Conservation (phyloP, 1,140 invertebrate species). For the Hylaeus anthracinus region DNA sequence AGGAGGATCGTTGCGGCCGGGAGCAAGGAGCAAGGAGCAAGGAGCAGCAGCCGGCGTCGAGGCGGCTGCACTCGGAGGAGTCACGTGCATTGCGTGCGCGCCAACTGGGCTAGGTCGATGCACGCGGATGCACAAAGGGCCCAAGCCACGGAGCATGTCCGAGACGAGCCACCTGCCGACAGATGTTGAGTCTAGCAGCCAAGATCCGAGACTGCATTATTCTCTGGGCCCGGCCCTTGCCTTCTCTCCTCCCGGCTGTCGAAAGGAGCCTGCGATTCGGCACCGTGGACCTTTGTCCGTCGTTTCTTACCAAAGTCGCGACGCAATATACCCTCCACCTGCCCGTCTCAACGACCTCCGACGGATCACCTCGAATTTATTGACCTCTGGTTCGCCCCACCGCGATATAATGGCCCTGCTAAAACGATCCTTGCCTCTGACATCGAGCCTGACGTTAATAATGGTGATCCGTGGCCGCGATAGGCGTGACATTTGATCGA, state of each 20-base stretch:
- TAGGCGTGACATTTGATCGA: background rate
- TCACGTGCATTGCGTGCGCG: slow-evolving; percentile 63
- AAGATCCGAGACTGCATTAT: slow-evolving; percentile 54
- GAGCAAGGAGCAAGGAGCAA: slow-evolving; percentile 21
- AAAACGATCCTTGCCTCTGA: background rate
- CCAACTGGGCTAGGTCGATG: slow-evolving; percentile 60
- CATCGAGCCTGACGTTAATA: background rate
- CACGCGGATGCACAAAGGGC: slow-evolving; percentile 66
- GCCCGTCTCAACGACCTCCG: slow-evolving; percentile 56
- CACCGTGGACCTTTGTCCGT: slow-evolving; percentile 54
- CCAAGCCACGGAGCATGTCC: slow-evolving; percentile 63
- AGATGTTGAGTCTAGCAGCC: slow-evolving; percentile 71
- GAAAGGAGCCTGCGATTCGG: slow-evolving; percentile 41
- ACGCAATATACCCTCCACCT: slow-evolving; percentile 57
- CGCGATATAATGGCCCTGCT: background rate
- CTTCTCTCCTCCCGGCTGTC: slow-evolving; percentile 10
- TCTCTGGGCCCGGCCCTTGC: slow-evolving; percentile 24
- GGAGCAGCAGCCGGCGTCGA: slow-evolving; percentile 48
- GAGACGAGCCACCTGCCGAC: slow-evolving; percentile 74
- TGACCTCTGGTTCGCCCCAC: background rate
- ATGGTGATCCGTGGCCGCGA: background rate
- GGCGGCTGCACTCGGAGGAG: slow-evolving; percentile 55
- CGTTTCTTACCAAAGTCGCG: slow-evolving; percentile 43
- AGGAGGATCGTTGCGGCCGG: slow-evolving; percentile 52
- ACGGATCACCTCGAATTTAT: slow-evolving; percentile 49